Base-by-base conservation (phyloP, 2,888 invertebrate species). In the Aleiodes alternator region DNA sequence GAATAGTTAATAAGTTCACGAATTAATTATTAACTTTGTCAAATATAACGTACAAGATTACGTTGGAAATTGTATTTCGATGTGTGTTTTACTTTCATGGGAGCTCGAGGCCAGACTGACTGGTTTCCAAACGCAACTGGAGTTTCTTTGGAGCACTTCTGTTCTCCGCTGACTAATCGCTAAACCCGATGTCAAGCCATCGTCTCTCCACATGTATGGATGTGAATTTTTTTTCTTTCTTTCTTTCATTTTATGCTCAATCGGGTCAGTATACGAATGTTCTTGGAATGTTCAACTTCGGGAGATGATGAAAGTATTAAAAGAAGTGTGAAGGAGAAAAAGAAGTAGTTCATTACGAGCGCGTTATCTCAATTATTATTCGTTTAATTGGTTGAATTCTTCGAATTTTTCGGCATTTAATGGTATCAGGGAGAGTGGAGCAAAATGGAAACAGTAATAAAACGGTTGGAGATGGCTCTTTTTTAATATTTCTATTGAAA, bases 151-250 rank as follows among this genome's bases (percentile, higher is more conserved):
- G 50, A 48, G 48, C 48, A 48, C 43, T 74, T 55, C 48, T 75
- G 48, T 51, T 55, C 61, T 71, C 70, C 66, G 75, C 73, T 77
- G 80, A 80, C 80, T 80, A 80, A 80, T 79, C 79, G 77, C 73
- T 69, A 55, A 71, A 69, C 69, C 66, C 56, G 50, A 43, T 14
- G 72, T 14, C 71, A 48, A 29, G 53, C 56, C 6, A 29, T 68
- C 50, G 59, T 64, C 69, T 73, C 50, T 73, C 38, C 68, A 68
- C 57, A 57, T 59, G 74, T 76, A 75, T 75, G 79, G 72, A 34
- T 56, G 50, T 14, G 16, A 2, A 23, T 16, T 48, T 64, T 43
- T 64, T 64, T 29, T 48, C 48, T 43, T 64, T 64, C 11, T 34
- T 34, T 34, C 34, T 6, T 34, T 34, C 34, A 11, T 69, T 75